Evolutionary conservation across 2,797 vertebrate species (phyloP).

Genomic region (Petrocephalus sullivani): DNA sequence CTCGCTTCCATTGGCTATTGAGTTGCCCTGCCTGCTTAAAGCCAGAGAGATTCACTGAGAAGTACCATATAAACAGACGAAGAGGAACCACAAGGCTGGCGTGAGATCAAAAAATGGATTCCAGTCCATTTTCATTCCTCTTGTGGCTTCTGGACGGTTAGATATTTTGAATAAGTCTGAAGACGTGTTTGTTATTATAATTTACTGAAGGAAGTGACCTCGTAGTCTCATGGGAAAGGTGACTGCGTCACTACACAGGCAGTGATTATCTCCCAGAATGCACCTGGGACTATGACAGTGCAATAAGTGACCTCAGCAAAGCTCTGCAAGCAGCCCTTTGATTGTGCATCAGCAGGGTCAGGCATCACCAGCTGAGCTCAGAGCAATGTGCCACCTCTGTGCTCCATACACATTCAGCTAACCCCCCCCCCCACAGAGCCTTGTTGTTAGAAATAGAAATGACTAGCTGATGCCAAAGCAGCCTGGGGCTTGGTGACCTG

Average conservation of each 20-base stretch:
- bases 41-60: constrained; percentile 10
- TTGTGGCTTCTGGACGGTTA: neutral
- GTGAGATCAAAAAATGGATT: neutral
- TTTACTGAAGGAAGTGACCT: constrained; percentile 1
- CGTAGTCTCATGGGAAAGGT: neutral
- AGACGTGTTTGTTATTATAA: neutral
- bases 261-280: neutral
- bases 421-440: neutral
- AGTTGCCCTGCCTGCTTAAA: neutral
- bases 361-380: neutral
- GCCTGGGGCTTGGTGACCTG: neutral
- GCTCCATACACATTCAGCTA: too few relatives aligned
- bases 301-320: neutral
- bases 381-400: neutral
- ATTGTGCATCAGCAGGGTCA: neutral
- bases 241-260: neutral
- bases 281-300: neutral
- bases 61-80: neutral
- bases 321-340: neutral
- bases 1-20: neutral
- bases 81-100: neutral
- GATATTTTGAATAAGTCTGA: constrained; percentile 1
- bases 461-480: neutral
- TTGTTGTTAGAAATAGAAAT: neutral
- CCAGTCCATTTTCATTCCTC: neutral